phyloP scores from a whole-genome alignment of 2,797 vertebrate species.

The Tangara arthus region DNA sequence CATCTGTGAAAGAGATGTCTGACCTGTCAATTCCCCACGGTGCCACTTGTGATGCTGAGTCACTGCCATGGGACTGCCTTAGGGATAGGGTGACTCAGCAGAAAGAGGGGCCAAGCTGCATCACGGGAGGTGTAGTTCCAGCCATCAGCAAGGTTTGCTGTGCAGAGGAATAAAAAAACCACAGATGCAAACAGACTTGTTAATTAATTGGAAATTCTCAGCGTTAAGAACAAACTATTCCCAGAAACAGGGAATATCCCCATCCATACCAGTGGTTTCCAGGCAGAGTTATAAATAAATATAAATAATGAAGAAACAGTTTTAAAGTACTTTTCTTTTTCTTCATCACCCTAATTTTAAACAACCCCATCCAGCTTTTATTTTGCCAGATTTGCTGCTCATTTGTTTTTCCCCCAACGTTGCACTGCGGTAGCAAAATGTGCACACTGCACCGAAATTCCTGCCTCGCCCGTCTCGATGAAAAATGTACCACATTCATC shows the following conservation, averaged over 20 bases:
- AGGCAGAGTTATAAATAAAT: not conserved
- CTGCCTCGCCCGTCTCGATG: conserved; percentile 38
- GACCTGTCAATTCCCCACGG: not conserved
- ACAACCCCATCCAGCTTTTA: not conserved
- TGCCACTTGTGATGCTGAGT: not conserved
- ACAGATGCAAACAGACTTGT: not conserved
- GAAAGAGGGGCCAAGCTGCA: not conserved
- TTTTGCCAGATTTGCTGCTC: conserved; percentile 9
- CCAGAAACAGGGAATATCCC: not conserved
- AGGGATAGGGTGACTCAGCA: not conserved
- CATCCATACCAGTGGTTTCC: not conserved
- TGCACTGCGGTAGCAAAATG: conserved; percentile 12
- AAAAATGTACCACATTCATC: conserved; percentile 60
- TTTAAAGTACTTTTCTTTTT: not conserved
- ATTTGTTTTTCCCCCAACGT: conserved; percentile 43
- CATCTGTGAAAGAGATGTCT: not conserved
- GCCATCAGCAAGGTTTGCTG: not conserved
- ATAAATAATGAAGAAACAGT: not conserved
- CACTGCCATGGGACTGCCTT: not conserved
- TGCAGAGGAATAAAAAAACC: not conserved
- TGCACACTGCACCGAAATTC: conserved; percentile 20
- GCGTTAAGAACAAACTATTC: not conserved
- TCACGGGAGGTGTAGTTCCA: not conserved
- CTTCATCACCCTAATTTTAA: not conserved
- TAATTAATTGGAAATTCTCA: not conserved